These are phyloP conservation scores for Hyperoplus lanceolatus DNA, from an alignment of 2,797 vertebrate species.

Conservation along the genomic window DNA sequence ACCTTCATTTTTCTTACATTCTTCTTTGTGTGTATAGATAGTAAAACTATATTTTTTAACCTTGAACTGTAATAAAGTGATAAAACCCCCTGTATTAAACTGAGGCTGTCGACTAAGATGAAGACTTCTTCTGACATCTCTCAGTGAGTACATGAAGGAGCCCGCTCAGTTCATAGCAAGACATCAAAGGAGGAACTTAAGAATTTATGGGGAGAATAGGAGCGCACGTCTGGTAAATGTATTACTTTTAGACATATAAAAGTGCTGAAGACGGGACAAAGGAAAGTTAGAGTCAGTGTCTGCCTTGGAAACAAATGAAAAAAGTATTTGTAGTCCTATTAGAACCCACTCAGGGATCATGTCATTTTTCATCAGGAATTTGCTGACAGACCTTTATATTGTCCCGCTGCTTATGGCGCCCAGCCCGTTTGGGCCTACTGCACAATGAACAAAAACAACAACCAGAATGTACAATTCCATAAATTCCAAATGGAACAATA, in stretches of 20 bases:
- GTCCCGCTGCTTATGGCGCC: no score
- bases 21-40: not conserved
- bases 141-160: slow-evolving; percentile 5
- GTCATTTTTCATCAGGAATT: not conserved
- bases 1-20: not conserved
- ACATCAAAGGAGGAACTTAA: not conserved
- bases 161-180: slow-evolving; percentile 1
- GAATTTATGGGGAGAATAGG: not conserved
- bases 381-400: not conserved
- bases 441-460: no score
- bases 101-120: not conserved
- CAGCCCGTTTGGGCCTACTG: no score
- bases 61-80: not conserved
- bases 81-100: not conserved
- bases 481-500: no score
- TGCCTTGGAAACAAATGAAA: not conserved
- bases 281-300: not conserved
- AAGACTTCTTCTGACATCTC: not conserved
- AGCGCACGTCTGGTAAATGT: slow-evolving; percentile 21
- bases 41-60: not conserved
- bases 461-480: no score
- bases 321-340: not conserved
- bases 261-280: not conserved
- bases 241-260: slow-evolving; percentile 16
- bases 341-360: not conserved